phyloP scores from a whole-genome alignment of 2,888 invertebrate species.

The Merodon equestris region DNA sequence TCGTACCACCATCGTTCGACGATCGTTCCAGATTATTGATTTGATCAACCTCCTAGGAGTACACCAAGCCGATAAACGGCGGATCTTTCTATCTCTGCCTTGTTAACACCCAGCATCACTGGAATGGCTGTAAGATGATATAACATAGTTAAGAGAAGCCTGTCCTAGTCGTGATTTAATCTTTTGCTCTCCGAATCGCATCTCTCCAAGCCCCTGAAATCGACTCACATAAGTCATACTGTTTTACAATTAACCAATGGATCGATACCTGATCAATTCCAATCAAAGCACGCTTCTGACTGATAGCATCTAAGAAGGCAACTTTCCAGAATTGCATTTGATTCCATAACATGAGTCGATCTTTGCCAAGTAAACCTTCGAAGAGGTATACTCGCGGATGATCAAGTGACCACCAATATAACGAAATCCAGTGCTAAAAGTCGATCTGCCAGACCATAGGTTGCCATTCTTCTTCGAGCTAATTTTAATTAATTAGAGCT shows the following conservation, averaged over 20 bases:
- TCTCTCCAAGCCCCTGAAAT: slow-evolving; percentile 91
- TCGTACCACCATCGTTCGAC: slow-evolving; percentile 99
- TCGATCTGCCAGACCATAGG: slow-evolving; percentile 95
- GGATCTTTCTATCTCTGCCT: slow-evolving; percentile 91
- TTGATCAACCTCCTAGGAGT: slow-evolving; percentile 98
- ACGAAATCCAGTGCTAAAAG: slow-evolving; percentile 90
- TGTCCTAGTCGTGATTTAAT: slow-evolving; percentile 98
- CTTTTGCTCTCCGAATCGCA: slow-evolving; percentile 96
- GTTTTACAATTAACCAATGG: no score
- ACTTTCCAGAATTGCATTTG: slow-evolving; percentile 99
- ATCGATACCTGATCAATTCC: slow-evolving; percentile 94
- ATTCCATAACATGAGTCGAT: slow-evolving; percentile 93
- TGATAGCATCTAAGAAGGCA: slow-evolving; percentile 97
- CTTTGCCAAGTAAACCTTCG: slow-evolving; percentile 87
- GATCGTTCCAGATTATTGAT: slow-evolving; percentile 94
- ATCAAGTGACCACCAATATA: slow-evolving; percentile 92
- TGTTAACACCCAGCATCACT: slow-evolving; percentile 93
- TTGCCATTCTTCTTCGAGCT: slow-evolving; percentile 90
- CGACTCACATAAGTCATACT: no score
- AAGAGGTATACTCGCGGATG: slow-evolving; percentile 92
- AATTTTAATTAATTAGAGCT: slow-evolving; percentile 82
- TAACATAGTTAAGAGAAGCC: slow-evolving; percentile 94
- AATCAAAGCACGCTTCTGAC: slow-evolving; percentile 98
- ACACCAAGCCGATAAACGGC: slow-evolving; percentile 97
- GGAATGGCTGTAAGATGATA: slow-evolving; percentile 98